Percentiles rank a stretch among this genome's conserved stretches.
Conservation (phyloP, 1,140 invertebrate species). For the Leptonema lineaticorne region DNA sequence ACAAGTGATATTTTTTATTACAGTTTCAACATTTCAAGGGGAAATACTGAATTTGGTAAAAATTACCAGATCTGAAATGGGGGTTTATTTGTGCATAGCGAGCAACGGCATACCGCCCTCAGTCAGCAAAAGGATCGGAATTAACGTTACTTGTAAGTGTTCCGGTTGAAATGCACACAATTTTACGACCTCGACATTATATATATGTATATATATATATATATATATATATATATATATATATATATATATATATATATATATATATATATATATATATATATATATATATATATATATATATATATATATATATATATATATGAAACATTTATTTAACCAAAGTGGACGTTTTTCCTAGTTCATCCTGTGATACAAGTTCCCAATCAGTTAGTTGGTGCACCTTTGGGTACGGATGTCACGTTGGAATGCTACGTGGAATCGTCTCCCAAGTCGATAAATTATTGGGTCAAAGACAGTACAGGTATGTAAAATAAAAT, state of each 20-base stretch:
- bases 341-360: slow-evolving; percentile 54
- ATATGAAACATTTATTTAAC: neutral
- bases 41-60: slow-evolving; percentile 77
- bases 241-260: no score
- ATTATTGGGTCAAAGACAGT: slow-evolving; percentile 74
- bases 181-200: no score
- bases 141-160: slow-evolving; percentile 86
- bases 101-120: slow-evolving; percentile 77
- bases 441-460: slow-evolving; percentile 81
- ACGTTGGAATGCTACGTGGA: slow-evolving; percentile 82
- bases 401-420: slow-evolving; percentile 76
- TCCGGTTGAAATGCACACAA: no score
- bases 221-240: no score
- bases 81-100: slow-evolving; percentile 81
- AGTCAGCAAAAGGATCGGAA: slow-evolving; percentile 80
- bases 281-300: no score
- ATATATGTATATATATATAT: no score
- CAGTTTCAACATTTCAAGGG: slow-evolving; percentile 67
- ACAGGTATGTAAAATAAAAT: slow-evolving; percentile 54
- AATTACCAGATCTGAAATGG: slow-evolving; percentile 85
- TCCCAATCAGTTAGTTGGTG: slow-evolving; percentile 81
- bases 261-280: no score
- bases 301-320: no score
- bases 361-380: slow-evolving; percentile 81
- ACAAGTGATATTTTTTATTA: slow-evolving; percentile 43